A percentile compares a stretch with the other conserved stretches of the same genome.
phyloP scores from a whole-genome alignment of 2,888 invertebrate species.

The Plebejus anna region DNA sequence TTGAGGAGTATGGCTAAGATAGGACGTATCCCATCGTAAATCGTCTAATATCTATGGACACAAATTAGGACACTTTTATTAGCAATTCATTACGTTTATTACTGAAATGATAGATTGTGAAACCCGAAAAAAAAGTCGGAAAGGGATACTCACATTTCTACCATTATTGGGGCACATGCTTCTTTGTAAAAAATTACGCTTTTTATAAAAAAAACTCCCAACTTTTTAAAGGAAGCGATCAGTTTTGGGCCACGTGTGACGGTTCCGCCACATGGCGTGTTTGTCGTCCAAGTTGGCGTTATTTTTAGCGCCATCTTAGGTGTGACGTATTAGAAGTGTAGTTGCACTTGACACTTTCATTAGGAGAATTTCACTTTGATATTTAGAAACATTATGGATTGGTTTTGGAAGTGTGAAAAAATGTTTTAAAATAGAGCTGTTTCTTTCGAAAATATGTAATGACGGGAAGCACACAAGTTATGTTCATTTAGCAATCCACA shows the following conservation, averaged over 20 bases:
- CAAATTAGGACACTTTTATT: slow-evolving; percentile 28
- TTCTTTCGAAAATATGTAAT: too few relatives aligned
- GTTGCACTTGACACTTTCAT: slow-evolving; percentile 41
- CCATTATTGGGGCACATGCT: slow-evolving; percentile 73
- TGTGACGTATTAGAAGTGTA: slow-evolving; percentile 57
- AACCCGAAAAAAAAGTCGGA: slow-evolving; percentile 43
- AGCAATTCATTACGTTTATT: slow-evolving; percentile 19
- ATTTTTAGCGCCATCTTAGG: slow-evolving; percentile 68
- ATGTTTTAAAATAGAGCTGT: neutral
- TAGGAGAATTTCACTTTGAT: slow-evolving; percentile 33
- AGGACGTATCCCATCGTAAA: neutral
- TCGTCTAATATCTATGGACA: slow-evolving; percentile 18
- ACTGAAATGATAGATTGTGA: slow-evolving; percentile 17
- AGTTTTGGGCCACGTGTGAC: slow-evolving; percentile 77
- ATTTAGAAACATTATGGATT: slow-evolving; percentile 49
- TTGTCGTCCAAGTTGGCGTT: slow-evolving; percentile 69
- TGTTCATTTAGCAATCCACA: neutral
- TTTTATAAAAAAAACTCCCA: slow-evolving; percentile 69
- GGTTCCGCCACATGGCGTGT: slow-evolving; percentile 69
- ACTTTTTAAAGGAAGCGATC: slow-evolving; percentile 79
- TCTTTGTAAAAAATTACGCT: slow-evolving; percentile 67
- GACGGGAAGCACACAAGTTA: too few relatives aligned
- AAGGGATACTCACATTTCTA: slow-evolving; percentile 70
- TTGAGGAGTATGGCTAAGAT: neutral
- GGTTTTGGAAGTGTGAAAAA: slow-evolving; percentile 33